Percentiles rank a stretch among this genome's conserved stretches.
Conservation (phyloP, 2,888 invertebrate species). For the Drosophila eohydei region DNA sequence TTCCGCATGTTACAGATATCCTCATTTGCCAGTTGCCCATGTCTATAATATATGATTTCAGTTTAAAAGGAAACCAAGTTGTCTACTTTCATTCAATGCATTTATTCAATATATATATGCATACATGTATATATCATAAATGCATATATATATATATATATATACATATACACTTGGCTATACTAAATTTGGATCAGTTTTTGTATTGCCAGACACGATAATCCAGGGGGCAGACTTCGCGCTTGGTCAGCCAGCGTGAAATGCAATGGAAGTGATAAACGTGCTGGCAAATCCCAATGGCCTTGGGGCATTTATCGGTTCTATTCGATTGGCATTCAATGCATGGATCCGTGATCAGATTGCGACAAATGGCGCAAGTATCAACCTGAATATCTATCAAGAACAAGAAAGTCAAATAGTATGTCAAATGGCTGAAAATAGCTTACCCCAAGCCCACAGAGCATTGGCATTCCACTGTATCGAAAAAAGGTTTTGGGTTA, state of each 20-base stretch:
- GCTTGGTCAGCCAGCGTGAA: constrained; percentile 21
- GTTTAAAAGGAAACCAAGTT: not conserved
- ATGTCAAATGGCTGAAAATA: not conserved
- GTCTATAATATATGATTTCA: too few relatives aligned
- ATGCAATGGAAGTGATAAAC: constrained; percentile 31
- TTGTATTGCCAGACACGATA: constrained; percentile 19
- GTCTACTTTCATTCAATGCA: not conserved
- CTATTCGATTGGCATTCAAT: constrained; percentile 19
- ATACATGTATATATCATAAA: too few relatives aligned
- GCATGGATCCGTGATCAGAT: constrained; percentile 16
- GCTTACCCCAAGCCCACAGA: constrained; percentile 11
- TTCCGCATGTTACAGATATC: too few relatives aligned
- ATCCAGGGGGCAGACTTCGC: constrained; percentile 24
- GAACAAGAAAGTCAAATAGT: not conserved
- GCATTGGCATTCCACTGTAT: constrained; percentile 1
- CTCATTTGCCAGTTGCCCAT: too few relatives aligned
- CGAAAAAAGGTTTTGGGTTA: not conserved
- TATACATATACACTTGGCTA: not conserved
- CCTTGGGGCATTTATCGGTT: constrained; percentile 10
- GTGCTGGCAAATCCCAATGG: constrained; percentile 13
- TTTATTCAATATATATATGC: not conserved
- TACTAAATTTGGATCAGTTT: not conserved
- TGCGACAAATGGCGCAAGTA: constrained; percentile 35
- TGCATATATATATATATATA: not conserved
- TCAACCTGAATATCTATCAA: not conserved